Evolutionary conservation across 2,797 vertebrate genomes (phyloP), one percentile per base, ranked within the genome.

Genomic region (Pseudocheirus occidentalis): DNA sequence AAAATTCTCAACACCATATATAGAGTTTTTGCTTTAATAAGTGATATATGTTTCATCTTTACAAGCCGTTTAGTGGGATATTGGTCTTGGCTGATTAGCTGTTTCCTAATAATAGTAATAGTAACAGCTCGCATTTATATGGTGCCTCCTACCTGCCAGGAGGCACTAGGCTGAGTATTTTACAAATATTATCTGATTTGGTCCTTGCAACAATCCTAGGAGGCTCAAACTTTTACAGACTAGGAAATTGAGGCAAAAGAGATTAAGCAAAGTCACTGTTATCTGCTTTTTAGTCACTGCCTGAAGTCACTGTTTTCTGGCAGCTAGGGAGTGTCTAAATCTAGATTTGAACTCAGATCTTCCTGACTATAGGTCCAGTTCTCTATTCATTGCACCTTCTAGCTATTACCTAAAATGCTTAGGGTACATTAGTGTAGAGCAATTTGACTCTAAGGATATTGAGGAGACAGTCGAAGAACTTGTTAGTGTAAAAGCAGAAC

Each of bases 361-460:
- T 46, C 7, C 21, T 10, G 73, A 81, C 9, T 24, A 81, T 18
- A 81, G 40, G 40, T 7, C 40, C 73, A 81, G 40, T 11, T 2
- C 21, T 46, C 18, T 46, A 27, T 81, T 81, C 7, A 46, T 81
- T 81, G 40, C 21, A 46, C 21, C 0, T 5, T 1, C 21, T 46
- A 97, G 7, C 87, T 94, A 16, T 93, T 96, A 95, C 57, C 81
- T 95, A 91, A 94, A 28, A 91, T n/a, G 50, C 81, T 92, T 96
- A 96, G 95, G 96, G 91, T 54, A 92, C 52, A 66, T 96, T 91
- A 54, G 95, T 24, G 96, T 58, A 62, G 92, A 9, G 90, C 54
- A 31, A 56, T 6, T 40, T 95, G 95, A 96, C 93, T 54, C 62
- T 94, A 91, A 92, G 90, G 53, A 24, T 95, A 4, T 91, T 50